phyloP scores from a whole-genome alignment of 2,888 invertebrate species.

The Plebejus anna region DNA sequence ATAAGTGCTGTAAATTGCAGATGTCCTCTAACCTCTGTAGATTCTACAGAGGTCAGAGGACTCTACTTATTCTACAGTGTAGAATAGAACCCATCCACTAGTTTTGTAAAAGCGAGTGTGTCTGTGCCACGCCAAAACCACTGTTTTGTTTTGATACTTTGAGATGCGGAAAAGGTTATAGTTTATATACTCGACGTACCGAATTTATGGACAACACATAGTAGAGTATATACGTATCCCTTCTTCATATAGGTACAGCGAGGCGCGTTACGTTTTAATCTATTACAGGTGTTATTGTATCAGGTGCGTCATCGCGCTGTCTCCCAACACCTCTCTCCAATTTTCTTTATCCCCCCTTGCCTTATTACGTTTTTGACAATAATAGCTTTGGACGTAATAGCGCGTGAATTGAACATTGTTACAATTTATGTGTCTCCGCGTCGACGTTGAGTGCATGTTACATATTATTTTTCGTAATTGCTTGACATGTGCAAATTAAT shows the following conservation, averaged over 20 bases:
- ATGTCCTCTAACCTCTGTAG: no score
- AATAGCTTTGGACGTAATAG: constrained; percentile 17
- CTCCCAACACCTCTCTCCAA: constrained; percentile 31
- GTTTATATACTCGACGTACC: not conserved
- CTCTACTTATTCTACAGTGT: no score
- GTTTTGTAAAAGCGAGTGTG: no score
- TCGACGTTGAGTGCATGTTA: not conserved
- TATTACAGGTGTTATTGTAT: constrained; percentile 29
- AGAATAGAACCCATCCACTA: no score
- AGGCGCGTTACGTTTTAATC: constrained; percentile 27
- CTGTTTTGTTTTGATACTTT: no score
- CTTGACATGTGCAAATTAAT: not conserved
- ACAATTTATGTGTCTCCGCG: constrained; percentile 9
- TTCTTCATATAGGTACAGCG: not conserved
- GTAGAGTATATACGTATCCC: not conserved
- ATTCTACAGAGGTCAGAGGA: no score
- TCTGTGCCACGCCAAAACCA: no score
- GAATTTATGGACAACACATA: not conserved
- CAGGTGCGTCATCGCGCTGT: constrained; percentile 31
- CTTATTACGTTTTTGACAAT: constrained; percentile 30
- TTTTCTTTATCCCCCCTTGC: constrained; percentile 30
- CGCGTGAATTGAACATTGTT: constrained; percentile 24
- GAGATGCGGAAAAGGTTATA: not conserved
- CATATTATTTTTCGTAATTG: not conserved
- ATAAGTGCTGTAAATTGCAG: no score